A percentile compares a stretch with the other conserved stretches of the same genome.
Conservation (phyloP, 2,888 invertebrate species). For the Cheilosia pagana region DNA sequence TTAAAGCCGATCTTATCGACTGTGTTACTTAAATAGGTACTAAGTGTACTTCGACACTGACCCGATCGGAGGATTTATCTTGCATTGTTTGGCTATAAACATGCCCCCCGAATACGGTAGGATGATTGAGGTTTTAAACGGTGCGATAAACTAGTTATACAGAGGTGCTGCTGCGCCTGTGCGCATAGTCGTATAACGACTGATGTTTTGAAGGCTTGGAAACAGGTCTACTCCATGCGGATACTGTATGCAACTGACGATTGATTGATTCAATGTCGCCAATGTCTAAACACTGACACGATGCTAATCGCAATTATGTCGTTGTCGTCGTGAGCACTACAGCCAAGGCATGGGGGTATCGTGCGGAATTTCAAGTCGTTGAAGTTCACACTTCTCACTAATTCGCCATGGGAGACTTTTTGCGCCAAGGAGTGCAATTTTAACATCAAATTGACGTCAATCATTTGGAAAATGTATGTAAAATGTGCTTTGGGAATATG, state of each 20-base stretch:
- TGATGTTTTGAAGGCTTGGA: slow-evolving; percentile 18
- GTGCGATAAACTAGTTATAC: slow-evolving; percentile 26
- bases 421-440: slow-evolving; percentile 37
- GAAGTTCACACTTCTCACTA: slow-evolving; percentile 59
- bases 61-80: slow-evolving; percentile 72
- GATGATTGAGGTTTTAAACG: slow-evolving; percentile 44
- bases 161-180: neutral
- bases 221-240: slow-evolving; percentile 51
- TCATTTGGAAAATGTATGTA: slow-evolving; percentile 35
- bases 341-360: slow-evolving; percentile 18
- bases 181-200: neutral
- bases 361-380: slow-evolving; percentile 28
- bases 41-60: slow-evolving; percentile 75
- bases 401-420: slow-evolving; percentile 50
- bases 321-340: slow-evolving; percentile 34
- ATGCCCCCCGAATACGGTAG: slow-evolving; percentile 44
- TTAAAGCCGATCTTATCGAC: slow-evolving; percentile 69
- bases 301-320: slow-evolving; percentile 75
- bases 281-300: slow-evolving; percentile 73
- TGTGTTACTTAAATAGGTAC: slow-evolving; percentile 74
- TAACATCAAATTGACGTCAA: slow-evolving; percentile 65
- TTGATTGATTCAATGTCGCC: slow-evolving; percentile 75
- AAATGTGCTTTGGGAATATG: slow-evolving; percentile 31
- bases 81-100: slow-evolving; percentile 61
- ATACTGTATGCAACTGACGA: slow-evolving; percentile 29